Evolutionary conservation across 2,113 vertebrate genomes (phyloP).

Genomic region (Burhinus oedicnemus): DNA sequence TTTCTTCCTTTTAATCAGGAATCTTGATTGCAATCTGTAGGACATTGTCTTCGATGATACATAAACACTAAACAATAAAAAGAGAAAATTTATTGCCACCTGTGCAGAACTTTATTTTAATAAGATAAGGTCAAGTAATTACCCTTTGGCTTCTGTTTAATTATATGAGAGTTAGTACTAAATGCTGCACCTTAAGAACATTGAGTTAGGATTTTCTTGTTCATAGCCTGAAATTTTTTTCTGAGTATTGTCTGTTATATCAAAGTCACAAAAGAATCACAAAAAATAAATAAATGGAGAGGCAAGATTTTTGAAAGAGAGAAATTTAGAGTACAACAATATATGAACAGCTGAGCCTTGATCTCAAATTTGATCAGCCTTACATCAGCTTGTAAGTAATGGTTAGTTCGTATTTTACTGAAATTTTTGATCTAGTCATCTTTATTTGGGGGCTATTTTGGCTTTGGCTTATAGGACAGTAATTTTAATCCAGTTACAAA

Average conservation of each 20-base stretch:
- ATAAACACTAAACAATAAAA: neutral
- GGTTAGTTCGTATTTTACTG: neutral
- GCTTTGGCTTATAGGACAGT: neutral
- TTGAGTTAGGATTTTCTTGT: neutral
- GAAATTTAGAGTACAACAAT: neutral
- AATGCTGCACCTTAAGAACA: neutral
- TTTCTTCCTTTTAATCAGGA: neutral
- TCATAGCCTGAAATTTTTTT: neutral
- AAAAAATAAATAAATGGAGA: neutral
- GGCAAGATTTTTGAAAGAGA: neutral
- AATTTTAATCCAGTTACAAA: neutral
- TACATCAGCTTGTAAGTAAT: neutral
- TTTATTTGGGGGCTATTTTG: neutral
- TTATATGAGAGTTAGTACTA: neutral
- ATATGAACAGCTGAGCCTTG: neutral
- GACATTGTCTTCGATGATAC: neutral
- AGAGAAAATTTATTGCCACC: neutral
- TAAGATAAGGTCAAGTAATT: neutral
- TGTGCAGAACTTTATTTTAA: neutral
- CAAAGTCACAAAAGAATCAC: neutral
- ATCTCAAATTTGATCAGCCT: neutral
- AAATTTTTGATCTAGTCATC: neutral
- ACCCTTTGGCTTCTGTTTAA: neutral
- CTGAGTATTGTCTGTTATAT: neutral
- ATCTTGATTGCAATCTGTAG: neutral